Evolutionary conservation across 92 coral and sea anemone genomes (phyloP).

Genomic region (Desmophyllum pertusum): DNA sequence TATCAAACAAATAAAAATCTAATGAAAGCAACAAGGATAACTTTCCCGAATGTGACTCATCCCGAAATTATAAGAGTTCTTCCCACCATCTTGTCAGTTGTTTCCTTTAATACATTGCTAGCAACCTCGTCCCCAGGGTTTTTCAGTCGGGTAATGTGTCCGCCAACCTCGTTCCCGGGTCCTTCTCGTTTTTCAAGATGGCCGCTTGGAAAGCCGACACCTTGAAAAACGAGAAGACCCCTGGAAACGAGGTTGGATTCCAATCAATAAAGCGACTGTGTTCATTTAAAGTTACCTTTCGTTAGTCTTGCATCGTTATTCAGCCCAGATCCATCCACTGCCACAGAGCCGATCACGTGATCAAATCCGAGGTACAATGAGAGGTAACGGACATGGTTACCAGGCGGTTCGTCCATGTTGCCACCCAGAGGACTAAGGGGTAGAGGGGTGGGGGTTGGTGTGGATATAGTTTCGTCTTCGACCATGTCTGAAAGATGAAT

Average conservation of each 20-base stretch:
- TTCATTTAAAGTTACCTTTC: constrained; percentile 48
- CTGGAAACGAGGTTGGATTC: too few species aligned
- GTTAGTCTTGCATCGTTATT: constrained; percentile 85
- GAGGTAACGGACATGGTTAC: constrained; percentile 59
- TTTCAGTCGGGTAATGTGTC: too few species aligned
- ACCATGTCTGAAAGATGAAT: constrained; percentile 21
- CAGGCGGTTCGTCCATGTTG: constrained; percentile 24
- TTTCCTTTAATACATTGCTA: too few species aligned
- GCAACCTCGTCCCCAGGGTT: too few species aligned
- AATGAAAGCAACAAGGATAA: not conserved
- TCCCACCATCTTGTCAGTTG: too few species aligned
- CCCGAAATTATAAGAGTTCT: too few species aligned
- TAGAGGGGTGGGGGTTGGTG: constrained; percentile 56
- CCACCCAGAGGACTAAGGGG: constrained; percentile 53
- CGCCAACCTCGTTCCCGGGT: too few species aligned
- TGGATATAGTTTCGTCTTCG: constrained; percentile 44
- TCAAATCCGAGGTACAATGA: constrained; percentile 94
- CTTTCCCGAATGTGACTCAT: not conserved
- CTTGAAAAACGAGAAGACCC: too few species aligned
- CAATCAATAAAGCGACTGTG: not conserved
- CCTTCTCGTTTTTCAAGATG: too few species aligned
- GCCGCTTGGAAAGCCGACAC: too few species aligned
- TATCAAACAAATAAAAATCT: not conserved
- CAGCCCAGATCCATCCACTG: constrained; percentile 85
- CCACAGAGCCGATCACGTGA: constrained; percentile 80